Base-by-base conservation (phyloP, 2,888 invertebrate species). In the Epirrhoe alternata region DNA sequence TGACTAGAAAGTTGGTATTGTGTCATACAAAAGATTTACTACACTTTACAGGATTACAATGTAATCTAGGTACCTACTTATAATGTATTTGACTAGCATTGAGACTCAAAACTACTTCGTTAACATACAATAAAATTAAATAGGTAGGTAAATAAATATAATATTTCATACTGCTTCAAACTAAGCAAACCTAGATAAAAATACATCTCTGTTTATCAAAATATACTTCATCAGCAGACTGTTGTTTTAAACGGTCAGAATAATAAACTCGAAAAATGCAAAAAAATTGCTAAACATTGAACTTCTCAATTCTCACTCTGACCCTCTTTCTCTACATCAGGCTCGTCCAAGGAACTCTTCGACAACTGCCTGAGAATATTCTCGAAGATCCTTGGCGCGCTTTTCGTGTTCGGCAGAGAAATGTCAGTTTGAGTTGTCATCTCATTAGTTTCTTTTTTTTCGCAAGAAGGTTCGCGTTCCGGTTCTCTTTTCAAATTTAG, bases 321-420 rank as follows among this genome's bases (percentile, higher is more conserved):
- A 0, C n/a, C 5, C n/a, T 31, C 42, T 6, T 52, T 33, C 10
- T 30, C 54, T 17, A 50, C 30, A 38, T 62, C 66, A 4, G 67
- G 76, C 69, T 86, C 89, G 10, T 91, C 90, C 1, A 92, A 77
- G 0, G 91, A 90, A 62, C 86, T 90, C 57, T 84, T 86, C 0
- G 92, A 93, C 12, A 93, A 68, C 62, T 93, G 92, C 10, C 89
- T 72, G 0, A 93, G 77, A 73, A 93, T 92, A 35, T 86, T 92
- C 73, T 93, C 93, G 70, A 93, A 93, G 0, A 93, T 93, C 71
- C 78, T 86, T n/a, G 93, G 93, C 75, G 93, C 93, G 71, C 90
- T 92, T 75, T 87, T 89, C 0, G 93, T 93, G 61, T 93, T 93
- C 0, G 93, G 93, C 42, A 92, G 68, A 3, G 93, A 93, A 54